A percentile compares a stretch with the other conserved stretches of the same genome.
Evolutionary conservation across 1,140 invertebrate genomes (phyloP).

Genomic region (Adelges cooleyi): DNA sequence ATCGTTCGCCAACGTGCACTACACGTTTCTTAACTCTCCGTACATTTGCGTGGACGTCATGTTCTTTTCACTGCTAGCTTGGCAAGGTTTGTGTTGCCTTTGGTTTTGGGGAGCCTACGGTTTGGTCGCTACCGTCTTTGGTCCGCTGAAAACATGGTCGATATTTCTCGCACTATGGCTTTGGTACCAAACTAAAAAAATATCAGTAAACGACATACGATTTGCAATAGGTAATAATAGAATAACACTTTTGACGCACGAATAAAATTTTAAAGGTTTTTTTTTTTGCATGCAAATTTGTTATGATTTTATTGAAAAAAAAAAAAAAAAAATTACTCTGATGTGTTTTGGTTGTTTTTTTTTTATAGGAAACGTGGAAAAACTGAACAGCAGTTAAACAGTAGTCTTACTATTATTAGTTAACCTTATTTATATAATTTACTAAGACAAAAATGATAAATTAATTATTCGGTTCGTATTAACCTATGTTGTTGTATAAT

Average conservation of each 20-base stretch:
- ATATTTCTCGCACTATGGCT: constrained; percentile 24
- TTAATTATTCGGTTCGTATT: too few species aligned
- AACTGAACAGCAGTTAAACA: too few species aligned
- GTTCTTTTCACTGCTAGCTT: not conserved
- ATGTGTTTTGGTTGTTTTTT: constrained; percentile 1
- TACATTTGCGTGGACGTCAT: constrained; percentile 6
- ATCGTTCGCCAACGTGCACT: not conserved
- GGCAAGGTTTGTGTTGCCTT: constrained; percentile 11
- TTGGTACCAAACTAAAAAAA: constrained; percentile 5
- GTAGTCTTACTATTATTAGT: too few species aligned
- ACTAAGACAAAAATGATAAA: too few species aligned
- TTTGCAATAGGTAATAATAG: constrained; percentile 2
- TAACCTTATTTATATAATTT: too few species aligned
- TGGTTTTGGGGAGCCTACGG: constrained; percentile 21
- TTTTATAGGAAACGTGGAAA: not conserved
- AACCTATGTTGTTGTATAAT: too few species aligned
- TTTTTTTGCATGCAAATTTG: not conserved
- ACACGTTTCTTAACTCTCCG: not conserved
- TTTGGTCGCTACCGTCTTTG: constrained; percentile 16
- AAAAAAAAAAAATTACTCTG: not conserved
- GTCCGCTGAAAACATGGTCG: constrained; percentile 24
- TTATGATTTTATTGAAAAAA: not conserved
- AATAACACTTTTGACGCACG: not conserved
- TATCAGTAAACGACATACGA: constrained; percentile 4
- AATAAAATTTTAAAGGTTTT: not conserved